Base-by-base conservation (phyloP, 92 coral and sea anemone genomes). In the Heteractis magnifica region DNA sequence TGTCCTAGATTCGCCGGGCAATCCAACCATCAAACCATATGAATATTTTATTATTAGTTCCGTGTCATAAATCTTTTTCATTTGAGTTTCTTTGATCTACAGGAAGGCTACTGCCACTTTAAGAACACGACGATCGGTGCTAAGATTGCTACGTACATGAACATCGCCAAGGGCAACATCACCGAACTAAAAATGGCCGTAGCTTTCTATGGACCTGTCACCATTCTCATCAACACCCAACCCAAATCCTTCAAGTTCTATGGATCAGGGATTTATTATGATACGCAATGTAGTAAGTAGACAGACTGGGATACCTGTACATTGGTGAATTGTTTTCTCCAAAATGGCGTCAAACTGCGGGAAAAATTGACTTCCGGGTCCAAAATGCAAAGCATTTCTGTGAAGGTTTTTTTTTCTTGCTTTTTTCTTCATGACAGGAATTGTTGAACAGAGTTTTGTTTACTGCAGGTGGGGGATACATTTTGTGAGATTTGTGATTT, bases 101-200 rank as follows among this genome's bases (percentile, higher is more conserved):
- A 95, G 98, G 98, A 95, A 81, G 98, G 98, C 6, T 90, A 91
- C 49, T 95, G 98, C 64, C 98, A 95, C 81, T 95, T 95, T 80
- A 91, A 93, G 73, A 95, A 95, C 90, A 92, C 94, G 5, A 90
- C 94, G 12, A 86, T 92, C 16, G 98, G 98, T 6, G 98, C 94
- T 18, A 86, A 88, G 71, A 89, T 93, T 64, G 98, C 88, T 60
- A 83, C 90, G 9, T 95, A 91, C 89, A 95, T 95, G 98, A 90
- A 87, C 62, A 85, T 91, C 11, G 86, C 75, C 16, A 92, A 92
- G 68, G 91, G 92, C 53, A 88, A 93, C 68, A 52, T 82, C 56
- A 88, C 88, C 1, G 94, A 95, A 81, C 79, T 95, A 76, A 93
- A 93, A 81, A 82, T 89, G 72, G 98, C 97, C 10, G 85, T 95